phyloP scores from a whole-genome alignment of 2,888 invertebrate genomes.

The Subacronicta megacephala region DNA sequence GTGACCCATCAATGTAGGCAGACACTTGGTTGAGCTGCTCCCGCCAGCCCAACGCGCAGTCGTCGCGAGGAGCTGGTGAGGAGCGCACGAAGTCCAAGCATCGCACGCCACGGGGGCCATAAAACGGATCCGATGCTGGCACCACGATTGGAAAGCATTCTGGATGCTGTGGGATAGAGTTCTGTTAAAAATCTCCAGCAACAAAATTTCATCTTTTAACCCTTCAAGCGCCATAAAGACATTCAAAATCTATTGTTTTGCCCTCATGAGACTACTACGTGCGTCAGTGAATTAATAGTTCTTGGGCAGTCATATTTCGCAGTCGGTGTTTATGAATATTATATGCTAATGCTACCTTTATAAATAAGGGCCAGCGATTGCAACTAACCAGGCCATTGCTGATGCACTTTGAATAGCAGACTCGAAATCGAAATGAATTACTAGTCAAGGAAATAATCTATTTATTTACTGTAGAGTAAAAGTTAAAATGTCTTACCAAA shows the following conservation, averaged over 20 bases:
- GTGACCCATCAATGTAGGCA: conserved; percentile 94
- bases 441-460: no score
- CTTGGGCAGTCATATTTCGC: no score
- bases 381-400: neutral
- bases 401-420: no score
- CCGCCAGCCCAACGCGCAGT: conserved; percentile 94
- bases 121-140: conserved; percentile 92
- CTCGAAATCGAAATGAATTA: no score
- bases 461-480: no score
- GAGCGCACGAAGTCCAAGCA: conserved; percentile 96
- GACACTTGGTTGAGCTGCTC: conserved; percentile 96
- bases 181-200: neutral
- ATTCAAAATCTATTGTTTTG: no score
- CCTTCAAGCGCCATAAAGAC: no score
- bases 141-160: conserved; percentile 95
- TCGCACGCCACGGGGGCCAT: conserved; percentile 91
- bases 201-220: no score
- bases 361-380: neutral
- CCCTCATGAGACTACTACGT: no score
- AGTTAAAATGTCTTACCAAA: conserved; percentile 81
- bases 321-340: no score
- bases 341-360: no score
- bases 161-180: conserved; percentile 91
- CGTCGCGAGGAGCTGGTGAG: conserved; percentile 94
- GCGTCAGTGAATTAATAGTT: no score